phyloP scores from a whole-genome alignment of 2,797 vertebrate genomes.

The Prunella strophiata region DNA sequence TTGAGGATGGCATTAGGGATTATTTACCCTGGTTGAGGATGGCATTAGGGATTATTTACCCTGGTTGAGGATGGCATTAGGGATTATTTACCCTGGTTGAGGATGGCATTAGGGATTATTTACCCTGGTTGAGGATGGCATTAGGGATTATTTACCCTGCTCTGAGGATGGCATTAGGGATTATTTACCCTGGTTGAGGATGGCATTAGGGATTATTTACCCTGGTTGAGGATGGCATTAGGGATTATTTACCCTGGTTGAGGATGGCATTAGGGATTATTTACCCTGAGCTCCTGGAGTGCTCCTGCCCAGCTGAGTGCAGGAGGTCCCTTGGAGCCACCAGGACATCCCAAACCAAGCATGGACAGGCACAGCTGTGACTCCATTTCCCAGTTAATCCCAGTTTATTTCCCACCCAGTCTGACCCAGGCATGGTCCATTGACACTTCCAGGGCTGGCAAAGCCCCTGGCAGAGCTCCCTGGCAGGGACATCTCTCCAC shows the following conservation, averaged over 20 bases:
- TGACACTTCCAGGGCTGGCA: background rate
- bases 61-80: background rate
- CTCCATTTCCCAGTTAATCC: background rate
- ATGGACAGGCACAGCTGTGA: fast-evolving
- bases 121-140: no score
- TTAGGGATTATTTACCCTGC: no score
- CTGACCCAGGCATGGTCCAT: fast-evolving
- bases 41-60: no score
- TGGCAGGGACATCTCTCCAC: background rate
- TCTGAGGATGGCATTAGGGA: background rate
- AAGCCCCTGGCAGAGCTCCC: background rate
- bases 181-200: no score
- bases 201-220: no score
- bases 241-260: no score
- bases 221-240: no score
- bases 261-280: no score
- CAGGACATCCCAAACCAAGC: background rate
- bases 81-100: no score
- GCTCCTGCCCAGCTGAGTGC: background rate
- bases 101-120: no score
- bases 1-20: no score
- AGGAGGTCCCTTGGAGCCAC: background rate
- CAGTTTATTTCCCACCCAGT: background rate
- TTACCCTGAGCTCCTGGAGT: background rate
- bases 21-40: no score